These are phyloP conservation scores for Pinna nobilis DNA, from an alignment of 1,140 invertebrate species.

Conservation along the genomic window DNA sequence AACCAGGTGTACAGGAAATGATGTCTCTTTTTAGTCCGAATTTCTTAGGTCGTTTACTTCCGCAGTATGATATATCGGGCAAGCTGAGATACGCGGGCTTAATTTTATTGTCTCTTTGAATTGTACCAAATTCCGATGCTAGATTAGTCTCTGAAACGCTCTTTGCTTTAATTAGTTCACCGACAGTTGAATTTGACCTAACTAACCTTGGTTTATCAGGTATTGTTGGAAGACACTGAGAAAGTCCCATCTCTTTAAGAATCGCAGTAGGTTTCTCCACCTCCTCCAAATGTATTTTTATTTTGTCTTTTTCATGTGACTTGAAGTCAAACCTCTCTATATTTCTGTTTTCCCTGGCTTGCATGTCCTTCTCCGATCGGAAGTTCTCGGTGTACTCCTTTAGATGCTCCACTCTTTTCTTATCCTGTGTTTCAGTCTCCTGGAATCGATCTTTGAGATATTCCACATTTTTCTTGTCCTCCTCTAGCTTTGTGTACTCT, in stretches of 20 bases:
- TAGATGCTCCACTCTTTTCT: slow-evolving; percentile 3
- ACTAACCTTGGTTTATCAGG: slow-evolving; percentile 17
- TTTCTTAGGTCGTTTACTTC: too few relatives aligned
- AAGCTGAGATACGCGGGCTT: slow-evolving; percentile 8
- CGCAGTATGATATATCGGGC: too few relatives aligned
- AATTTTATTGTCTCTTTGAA: slow-evolving; percentile 19
- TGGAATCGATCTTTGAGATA: slow-evolving; percentile 26
- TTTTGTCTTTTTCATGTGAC: slow-evolving; percentile 7
- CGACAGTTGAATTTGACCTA: slow-evolving; percentile 19
- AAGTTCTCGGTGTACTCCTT: slow-evolving; percentile 18
- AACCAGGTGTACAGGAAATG: too few relatives aligned
- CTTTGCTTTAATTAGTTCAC: slow-evolving; percentile 19
- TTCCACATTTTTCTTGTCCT: slow-evolving; percentile 22
- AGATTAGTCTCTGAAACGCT: slow-evolving; percentile 14
- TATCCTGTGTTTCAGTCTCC: slow-evolving; percentile 1
- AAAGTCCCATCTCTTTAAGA: slow-evolving; percentile 27
- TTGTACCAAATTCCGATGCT: not conserved
- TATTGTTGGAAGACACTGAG: slow-evolving; percentile 22
- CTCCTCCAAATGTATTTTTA: slow-evolving; percentile 7
- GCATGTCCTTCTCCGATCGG: slow-evolving; percentile 5
- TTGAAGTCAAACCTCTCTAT: slow-evolving; percentile 17
- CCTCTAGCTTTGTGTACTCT: slow-evolving; percentile 19
- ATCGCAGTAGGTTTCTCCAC: slow-evolving; percentile 26
- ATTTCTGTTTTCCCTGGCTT: slow-evolving; percentile 19
- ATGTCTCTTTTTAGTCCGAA: too few relatives aligned